Evolutionary conservation across 2,888 invertebrate genomes (phyloP), one percentile per base, ranked within the genome.

Genomic region (Pristionchus arcanus): DNA sequence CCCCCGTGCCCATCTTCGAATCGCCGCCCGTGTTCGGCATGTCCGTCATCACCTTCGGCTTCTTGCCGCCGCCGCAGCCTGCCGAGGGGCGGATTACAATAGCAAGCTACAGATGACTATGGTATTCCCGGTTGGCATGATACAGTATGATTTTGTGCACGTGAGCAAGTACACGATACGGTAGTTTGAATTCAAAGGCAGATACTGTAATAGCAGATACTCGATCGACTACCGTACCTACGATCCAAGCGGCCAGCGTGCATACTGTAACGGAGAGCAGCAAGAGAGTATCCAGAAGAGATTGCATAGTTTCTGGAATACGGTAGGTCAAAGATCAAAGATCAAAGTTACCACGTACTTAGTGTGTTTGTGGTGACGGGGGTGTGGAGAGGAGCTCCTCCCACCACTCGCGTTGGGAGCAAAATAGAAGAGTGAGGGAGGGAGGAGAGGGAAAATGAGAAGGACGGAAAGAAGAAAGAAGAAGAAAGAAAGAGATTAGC

Each of bases 201-300:
- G 42, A 49, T 49, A 49, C 42, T 49, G 42, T 49, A n/a, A n/a
- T n/a, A n/a, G n/a, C n/a, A 55, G 55, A 5, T 66, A n/a, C n/a
- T n/a, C 9, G 66, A 25, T 15, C 2, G 42, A 16, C 5, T 77
- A 42, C 77, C 42, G 77, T 83, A 85, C 84, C 84, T 31, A 31
- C 84, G 59, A 85, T 31, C 34, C n/a, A 15, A 7, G 34, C 84
- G 59, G 49, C 84, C 9, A 59, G 25, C 55, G 34, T 59, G 81
- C 84, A 85, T 37, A 85, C 31, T 85, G 84, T 85, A 34, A 59
- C 59, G 84, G 49, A 81, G 81, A 81, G n/a, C 81, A 81, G 81
- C 81, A 85, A 42, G 59, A 85, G 84, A 85, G 84, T 85, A 59
- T 85, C 84, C 59, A 85, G 84, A 85, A 85, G 84, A 85, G 84